Percentiles rank a stretch among this genome's conserved stretches.
Evolutionary conservation across 2,113 vertebrate genomes (phyloP).

Genomic region (Chelonoidis abingdonii): DNA sequence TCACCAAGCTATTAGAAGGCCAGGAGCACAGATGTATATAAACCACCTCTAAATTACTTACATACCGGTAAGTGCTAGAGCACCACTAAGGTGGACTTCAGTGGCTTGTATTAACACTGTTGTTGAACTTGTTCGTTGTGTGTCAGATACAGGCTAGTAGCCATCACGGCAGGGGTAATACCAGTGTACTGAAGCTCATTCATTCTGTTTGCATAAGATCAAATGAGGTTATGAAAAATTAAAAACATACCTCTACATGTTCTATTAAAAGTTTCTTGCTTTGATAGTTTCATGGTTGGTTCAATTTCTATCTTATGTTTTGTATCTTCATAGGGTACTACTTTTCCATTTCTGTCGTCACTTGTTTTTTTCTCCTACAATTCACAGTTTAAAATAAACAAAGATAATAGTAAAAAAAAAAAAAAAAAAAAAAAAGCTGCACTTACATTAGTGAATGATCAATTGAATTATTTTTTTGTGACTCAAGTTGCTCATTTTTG

Average conservation of each 20-base stretch:
- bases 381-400: constrained; percentile 22
- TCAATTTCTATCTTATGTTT: not conserved
- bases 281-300: not conserved
- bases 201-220: not conserved
- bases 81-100: not conserved
- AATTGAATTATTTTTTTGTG: not conserved
- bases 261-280: constrained; percentile 35
- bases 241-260: constrained; percentile 57
- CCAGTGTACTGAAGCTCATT: accelerated
- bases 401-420: constrained; percentile 21
- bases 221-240: not conserved
- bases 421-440: not conserved
- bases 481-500: not conserved
- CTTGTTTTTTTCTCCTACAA: constrained; percentile 56
- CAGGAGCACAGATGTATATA: not conserved
- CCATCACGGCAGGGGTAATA: not conserved
- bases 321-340: constrained; percentile 5
- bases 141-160: not conserved
- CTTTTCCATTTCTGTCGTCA: constrained; percentile 15
- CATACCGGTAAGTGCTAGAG: not conserved
- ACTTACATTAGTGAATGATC: not conserved
- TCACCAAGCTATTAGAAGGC: not conserved
- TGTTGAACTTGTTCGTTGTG: not conserved
- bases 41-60: not conserved
- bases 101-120: not conserved